Base-by-base conservation (phyloP, 30 jellyfish, hydroid and myxozoan species). In the Chrysaora quinquecirrha region DNA sequence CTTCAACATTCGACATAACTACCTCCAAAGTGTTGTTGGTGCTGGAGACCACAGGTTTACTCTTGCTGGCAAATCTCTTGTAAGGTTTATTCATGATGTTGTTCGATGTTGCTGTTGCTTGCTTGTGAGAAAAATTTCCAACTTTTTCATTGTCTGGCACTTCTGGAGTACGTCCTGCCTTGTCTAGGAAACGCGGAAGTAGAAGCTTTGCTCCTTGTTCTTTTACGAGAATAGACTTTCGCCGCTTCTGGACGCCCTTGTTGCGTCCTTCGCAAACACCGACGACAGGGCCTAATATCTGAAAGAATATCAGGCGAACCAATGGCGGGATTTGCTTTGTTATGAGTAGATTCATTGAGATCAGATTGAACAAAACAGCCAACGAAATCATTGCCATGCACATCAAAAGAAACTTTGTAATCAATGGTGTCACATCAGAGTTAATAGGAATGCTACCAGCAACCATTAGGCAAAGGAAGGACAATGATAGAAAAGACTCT, bases 391-490 rank as follows among this genome's bases (percentile, higher is more conserved):
- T 74, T 9, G 76, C 80, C 98, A 93, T 93, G 64, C 97, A 93
- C 84, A 85, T 79, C 60, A 93, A 32, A 19, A 93, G 87, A 71
- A 83, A 93, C 75, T 93, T 93, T 0, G 98, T 93, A 20, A 93
- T 93, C 46, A 93, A 82, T 43, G 98, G 98, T 10, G 98, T 87
- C 20, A 93, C 97, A 46, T 93, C 98, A 20, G 98, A 93, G 56
- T 84, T 93, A 19, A 93, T 81, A 1, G 98, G 98, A 12, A 87
- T 93, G 69, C 98, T 93, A 19, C 93, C 98, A 6, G 98, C 96
- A 3, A 93, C 98, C 97, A 93, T 93, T 63, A 93, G 80, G 83
- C 98, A 93, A 2, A 93, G 82, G 70, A 93, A 93, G 6, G 96
- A 87, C 47, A 93, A 88, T 22, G 98, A 93, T 11, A 93, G 90